Evolutionary conservation across 2,888 invertebrate genomes (phyloP).

Genomic region (Ornithoptera priamus): DNA sequence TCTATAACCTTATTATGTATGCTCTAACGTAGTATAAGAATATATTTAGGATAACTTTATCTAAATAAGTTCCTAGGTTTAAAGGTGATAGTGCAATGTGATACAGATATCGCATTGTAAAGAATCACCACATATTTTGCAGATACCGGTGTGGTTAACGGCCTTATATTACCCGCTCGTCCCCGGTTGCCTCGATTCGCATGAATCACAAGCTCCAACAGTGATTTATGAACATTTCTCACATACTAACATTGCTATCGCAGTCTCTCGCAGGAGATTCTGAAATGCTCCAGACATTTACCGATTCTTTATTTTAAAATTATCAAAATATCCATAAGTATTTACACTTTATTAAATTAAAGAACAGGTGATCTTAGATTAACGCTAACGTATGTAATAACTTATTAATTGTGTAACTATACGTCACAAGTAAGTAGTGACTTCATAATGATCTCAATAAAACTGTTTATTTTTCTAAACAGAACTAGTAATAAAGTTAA

Average conservation of each 20-base stretch:
- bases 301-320: no score
- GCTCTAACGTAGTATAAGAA: no score
- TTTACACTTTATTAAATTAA: no score
- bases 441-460: no score
- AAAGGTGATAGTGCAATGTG: neutral
- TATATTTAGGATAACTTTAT: no score
- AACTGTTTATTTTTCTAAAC: no score
- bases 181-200: neutral
- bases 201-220: constrained; percentile 5
- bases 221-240: constrained; percentile 8
- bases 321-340: no score
- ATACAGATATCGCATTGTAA: neutral
- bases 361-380: no score
- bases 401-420: no score
- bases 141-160: constrained; percentile 1
- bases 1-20: no score
- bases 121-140: neutral
- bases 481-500: neutral
- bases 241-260: constrained; percentile 1
- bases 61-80: neutral
- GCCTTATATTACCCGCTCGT: constrained; percentile 1
- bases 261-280: neutral
- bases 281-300: neutral
- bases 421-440: no score
- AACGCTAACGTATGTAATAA: no score